Evolutionary conservation across 2,888 invertebrate species (phyloP).

Genomic region (Hetaerina titia): DNA sequence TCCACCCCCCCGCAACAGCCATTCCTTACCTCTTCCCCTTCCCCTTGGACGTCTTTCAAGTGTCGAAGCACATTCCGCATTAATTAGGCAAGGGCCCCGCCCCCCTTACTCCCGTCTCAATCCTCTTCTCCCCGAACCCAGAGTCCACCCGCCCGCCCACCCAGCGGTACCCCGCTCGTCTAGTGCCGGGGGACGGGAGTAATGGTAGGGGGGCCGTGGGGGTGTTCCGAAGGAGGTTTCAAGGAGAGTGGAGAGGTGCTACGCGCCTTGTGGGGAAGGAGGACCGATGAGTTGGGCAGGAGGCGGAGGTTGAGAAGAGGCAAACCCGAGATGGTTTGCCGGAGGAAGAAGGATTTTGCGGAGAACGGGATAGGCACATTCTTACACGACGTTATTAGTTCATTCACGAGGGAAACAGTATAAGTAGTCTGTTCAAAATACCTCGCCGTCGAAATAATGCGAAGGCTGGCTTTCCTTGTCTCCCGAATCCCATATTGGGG

Average conservation of each 20-base stretch:
- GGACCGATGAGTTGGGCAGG: neutral
- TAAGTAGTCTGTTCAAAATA: neutral
- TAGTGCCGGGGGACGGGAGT: neutral
- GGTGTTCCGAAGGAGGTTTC: neutral
- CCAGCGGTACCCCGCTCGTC: neutral
- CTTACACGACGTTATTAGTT: neutral
- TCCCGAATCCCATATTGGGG: too few relatives aligned
- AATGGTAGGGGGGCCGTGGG: neutral
- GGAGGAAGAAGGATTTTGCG: neutral
- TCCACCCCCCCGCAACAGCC: too few relatives aligned
- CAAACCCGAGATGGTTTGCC: neutral
- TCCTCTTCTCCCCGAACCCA: neutral
- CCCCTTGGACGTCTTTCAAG: constrained; percentile 53
- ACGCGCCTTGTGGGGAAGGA: neutral
- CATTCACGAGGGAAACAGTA: neutral
- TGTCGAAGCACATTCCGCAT: constrained; percentile 65
- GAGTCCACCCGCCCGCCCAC: neutral
- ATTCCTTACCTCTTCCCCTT: neutral
- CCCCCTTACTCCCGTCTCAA: neutral
- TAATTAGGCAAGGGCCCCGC: constrained; percentile 53
- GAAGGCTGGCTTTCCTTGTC: too few relatives aligned
- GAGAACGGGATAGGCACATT: neutral
- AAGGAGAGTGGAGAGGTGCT: neutral
- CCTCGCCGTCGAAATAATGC: neutral
- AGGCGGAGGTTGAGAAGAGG: neutral